Evolutionary conservation across 2,113 vertebrate species (phyloP).

Genomic region (Sceloporus tristichus): DNA sequence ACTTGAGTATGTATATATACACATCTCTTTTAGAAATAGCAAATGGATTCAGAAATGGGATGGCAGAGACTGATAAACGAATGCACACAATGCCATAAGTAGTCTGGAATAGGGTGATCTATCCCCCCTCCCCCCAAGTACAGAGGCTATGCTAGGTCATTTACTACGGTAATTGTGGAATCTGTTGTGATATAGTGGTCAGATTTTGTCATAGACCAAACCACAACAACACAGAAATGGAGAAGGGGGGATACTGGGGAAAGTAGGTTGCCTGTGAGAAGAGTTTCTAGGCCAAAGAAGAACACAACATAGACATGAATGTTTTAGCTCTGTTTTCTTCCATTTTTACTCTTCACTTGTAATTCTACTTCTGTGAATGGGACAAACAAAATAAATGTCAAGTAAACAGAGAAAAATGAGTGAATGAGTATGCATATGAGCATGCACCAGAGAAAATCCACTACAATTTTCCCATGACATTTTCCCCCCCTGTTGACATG

Average conservation of each 20-base stretch:
- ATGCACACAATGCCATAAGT: not conserved
- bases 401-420: slow-evolving; percentile 61
- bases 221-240: not conserved
- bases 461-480: slow-evolving; percentile 42
- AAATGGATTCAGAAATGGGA: not conserved
- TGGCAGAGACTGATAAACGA: not conserved
- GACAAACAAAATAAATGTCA: slow-evolving; percentile 56
- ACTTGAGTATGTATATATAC: too few relatives aligned
- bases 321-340: not conserved
- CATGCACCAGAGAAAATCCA: slow-evolving; percentile 43
- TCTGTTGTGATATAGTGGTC: too few relatives aligned
- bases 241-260: not conserved
- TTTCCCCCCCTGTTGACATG: slow-evolving; percentile 48
- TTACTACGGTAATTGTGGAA: not conserved
- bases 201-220: not conserved
- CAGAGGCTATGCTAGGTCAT: not conserved
- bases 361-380: slow-evolving; percentile 5
- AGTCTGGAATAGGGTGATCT: not conserved
- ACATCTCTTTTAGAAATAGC: not conserved
- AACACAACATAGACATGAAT: not conserved
- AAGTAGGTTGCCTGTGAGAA: not conserved
- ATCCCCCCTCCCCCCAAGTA: not conserved
- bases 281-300: not conserved
- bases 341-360: not conserved
- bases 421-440: slow-evolving; percentile 26